Conservation (phyloP, 2,797 vertebrate species). For the Acipenser ruthenus region DNA sequence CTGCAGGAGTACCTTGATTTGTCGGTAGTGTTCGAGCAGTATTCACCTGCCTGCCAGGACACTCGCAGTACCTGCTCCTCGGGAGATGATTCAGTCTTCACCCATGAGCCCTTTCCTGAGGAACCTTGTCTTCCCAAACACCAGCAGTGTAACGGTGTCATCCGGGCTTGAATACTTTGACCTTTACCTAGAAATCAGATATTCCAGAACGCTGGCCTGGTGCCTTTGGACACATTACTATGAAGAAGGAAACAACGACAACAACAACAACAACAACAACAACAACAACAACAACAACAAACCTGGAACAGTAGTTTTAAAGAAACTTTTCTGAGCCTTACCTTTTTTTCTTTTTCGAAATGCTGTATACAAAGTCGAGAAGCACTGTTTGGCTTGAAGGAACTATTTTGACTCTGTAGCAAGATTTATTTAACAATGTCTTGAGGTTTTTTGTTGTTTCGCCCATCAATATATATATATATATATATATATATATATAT, state of each 20-base stretch:
- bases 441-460: too few species aligned
- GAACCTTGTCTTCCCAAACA: constrained; percentile 81
- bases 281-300: neutral
- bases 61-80: constrained; percentile 93
- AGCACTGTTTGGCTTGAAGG: constrained; percentile 41
- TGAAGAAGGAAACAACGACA: constrained; percentile 31
- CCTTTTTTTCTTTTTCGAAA: constrained; percentile 20
- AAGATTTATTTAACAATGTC: too few species aligned
- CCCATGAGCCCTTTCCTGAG: constrained; percentile 82
- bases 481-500: too few species aligned
- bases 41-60: constrained; percentile 88
- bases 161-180: constrained; percentile 63
- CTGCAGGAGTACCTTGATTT: constrained; percentile 83
- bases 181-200: too few species aligned
- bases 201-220: neutral
- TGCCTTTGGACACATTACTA: neutral
- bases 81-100: constrained; percentile 90
- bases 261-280: constrained; percentile 12
- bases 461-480: too few species aligned
- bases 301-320: constrained; percentile 27
- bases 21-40: constrained; percentile 91
- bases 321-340: constrained; percentile 11
- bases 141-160: constrained; percentile 63
- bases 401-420: too few species aligned
- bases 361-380: constrained; percentile 47